Conservation (phyloP, 2,888 invertebrate genomes). For the Camptogramma bilineatum region DNA sequence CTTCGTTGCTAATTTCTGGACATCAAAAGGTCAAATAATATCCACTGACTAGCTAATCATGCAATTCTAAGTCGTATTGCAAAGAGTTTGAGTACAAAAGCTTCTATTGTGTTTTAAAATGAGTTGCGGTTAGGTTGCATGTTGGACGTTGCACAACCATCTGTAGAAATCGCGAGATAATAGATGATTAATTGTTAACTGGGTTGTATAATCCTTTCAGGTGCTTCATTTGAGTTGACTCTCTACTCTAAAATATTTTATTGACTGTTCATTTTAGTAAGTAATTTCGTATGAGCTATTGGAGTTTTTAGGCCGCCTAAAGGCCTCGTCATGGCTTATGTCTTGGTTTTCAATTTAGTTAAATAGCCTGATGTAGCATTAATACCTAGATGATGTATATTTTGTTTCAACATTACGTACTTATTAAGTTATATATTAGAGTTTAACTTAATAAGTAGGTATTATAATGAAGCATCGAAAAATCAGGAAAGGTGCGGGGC, state of each 20-base stretch:
- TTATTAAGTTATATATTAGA: too few species aligned
- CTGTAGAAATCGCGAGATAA: slow-evolving; percentile 26
- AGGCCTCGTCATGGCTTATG: too few species aligned
- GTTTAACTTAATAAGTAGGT: too few species aligned
- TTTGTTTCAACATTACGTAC: too few species aligned
- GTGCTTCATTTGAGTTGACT: slow-evolving; percentile 21
- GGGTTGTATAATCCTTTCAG: slow-evolving; percentile 30
- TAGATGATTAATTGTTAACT: slow-evolving; percentile 34
- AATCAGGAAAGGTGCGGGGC: too few species aligned
- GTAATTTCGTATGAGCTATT: too few species aligned
- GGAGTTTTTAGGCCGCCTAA: too few species aligned
- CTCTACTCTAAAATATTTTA: neutral
- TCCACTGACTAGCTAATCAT: neutral
- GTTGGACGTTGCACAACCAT: slow-evolving; percentile 34
- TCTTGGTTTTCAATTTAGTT: too few species aligned
- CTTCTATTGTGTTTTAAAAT: slow-evolving; percentile 20
- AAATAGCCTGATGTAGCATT: too few species aligned
- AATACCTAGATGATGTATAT: too few species aligned
- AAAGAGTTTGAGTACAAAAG: slow-evolving; percentile 1
- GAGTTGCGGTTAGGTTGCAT: slow-evolving; percentile 41
- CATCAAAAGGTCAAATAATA: slow-evolving; percentile 51
- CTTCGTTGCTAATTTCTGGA: slow-evolving; percentile 58
- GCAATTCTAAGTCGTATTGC: slow-evolving; percentile 8
- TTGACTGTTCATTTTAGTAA: neutral
- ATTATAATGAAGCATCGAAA: too few species aligned